phyloP scores from a whole-genome alignment of 2,797 vertebrate species.

The Bovichtus variegatus region DNA sequence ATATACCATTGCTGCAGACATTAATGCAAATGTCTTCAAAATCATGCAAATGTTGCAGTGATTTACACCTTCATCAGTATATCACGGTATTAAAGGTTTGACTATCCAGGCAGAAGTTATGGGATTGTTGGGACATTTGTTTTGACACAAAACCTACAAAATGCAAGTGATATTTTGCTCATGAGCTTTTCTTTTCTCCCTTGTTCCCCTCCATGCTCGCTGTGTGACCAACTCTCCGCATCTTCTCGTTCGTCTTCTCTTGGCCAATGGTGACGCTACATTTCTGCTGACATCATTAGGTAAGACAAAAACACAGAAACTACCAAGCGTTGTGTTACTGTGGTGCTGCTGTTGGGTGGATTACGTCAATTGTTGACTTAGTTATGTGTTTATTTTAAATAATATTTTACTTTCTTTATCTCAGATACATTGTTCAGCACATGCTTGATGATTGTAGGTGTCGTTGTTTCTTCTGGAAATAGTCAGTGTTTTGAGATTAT shows the following conservation, averaged over 20 bases:
- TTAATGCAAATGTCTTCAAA: neutral
- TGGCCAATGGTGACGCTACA: neutral
- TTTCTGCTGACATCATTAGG: constrained; percentile 57
- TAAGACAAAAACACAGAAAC: constrained; percentile 42
- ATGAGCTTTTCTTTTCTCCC: constrained; percentile 28
- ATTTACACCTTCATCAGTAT: neutral
- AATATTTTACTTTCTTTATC: neutral
- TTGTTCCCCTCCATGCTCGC: neutral
- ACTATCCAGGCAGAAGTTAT: neutral
- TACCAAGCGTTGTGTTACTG: neutral
- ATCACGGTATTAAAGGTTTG: neutral
- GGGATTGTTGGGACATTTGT: neutral
- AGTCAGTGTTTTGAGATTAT: neutral
- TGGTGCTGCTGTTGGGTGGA: neutral
- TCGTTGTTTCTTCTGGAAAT: constrained; percentile 1
- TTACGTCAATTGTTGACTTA: neutral
- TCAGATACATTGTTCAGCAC: neutral
- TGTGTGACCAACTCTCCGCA: neutral
- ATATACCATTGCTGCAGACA: neutral
- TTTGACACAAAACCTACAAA: neutral
- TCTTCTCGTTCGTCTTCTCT: neutral
- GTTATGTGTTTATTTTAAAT: neutral
- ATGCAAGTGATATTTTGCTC: neutral
- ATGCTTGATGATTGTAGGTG: neutral
- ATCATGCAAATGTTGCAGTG: neutral